phyloP scores from a whole-genome alignment of 2,797 vertebrate genomes.

The Cottoperca gobio region DNA sequence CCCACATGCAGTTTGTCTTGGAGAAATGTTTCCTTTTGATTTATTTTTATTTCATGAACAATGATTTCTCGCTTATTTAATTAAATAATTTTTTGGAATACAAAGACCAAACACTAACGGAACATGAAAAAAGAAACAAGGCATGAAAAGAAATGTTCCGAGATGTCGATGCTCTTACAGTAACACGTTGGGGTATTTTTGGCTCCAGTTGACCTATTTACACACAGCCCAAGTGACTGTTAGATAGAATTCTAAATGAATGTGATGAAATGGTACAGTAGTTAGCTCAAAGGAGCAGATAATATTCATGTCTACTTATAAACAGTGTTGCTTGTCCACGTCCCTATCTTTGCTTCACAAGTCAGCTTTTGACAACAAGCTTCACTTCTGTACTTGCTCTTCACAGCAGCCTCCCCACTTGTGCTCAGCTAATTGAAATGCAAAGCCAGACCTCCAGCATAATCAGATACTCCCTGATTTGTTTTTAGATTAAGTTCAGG shows the following conservation, averaged over 20 bases:
- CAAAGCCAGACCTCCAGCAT: constrained; percentile 62
- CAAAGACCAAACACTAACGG: not conserved
- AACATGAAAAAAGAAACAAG: constrained; percentile 2
- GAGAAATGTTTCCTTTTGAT: constrained; percentile 6
- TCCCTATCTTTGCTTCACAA: constrained; percentile 19
- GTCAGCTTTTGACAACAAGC: constrained; percentile 36
- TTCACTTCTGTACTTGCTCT: constrained; percentile 24
- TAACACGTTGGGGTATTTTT: constrained; percentile 52
- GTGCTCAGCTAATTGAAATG: constrained; percentile 61
- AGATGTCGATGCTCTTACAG: constrained; percentile 13
- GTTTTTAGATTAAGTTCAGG: constrained; percentile 74
- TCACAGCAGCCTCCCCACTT: constrained; percentile 29
- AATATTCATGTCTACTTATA: constrained; percentile 30
- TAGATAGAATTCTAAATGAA: constrained; percentile 39
- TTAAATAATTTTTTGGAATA: not conserved
- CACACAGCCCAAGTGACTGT: constrained; percentile 31
- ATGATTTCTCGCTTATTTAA: not conserved
- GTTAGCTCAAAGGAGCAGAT: constrained; percentile 22
- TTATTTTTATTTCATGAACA: constrained; percentile 11
- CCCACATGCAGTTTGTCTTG: not conserved
- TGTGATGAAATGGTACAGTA: constrained; percentile 36
- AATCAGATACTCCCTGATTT: constrained; percentile 72
- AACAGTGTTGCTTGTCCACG: constrained; percentile 23
- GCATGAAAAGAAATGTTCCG: constrained; percentile 9
- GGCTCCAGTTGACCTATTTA: constrained; percentile 54